Conservation (phyloP, 92 coral and sea anemone genomes). For the Blastomussa wellsi region DNA sequence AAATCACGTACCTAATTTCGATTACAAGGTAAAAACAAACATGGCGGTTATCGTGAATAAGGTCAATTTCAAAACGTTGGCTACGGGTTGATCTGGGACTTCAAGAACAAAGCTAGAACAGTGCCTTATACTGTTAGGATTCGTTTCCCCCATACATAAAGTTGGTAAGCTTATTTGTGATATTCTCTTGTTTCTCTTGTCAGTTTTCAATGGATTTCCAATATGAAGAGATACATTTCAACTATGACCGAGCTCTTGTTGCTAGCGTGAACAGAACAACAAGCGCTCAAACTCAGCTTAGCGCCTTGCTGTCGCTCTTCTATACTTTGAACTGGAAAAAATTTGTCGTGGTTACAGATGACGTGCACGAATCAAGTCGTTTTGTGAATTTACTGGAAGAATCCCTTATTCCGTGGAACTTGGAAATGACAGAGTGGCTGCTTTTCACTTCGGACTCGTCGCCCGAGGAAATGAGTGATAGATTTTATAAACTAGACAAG, state of each 20-base stretch:
- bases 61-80: background rate
- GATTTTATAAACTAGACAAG: background rate
- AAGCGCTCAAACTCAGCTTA: constrained; percentile 20
- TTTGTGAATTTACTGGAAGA: constrained; percentile 22
- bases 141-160: background rate
- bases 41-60: too few relatives aligned
- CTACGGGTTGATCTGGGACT: too few relatives aligned
- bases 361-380: constrained; percentile 4
- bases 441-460: constrained; percentile 1
- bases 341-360: constrained; percentile 30
- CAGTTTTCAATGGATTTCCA: constrained; percentile 2
- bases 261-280: constrained; percentile 17
- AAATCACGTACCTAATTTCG: too few relatives aligned
- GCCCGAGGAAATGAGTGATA: background rate
- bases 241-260: constrained; percentile 26
- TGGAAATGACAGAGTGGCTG: constrained; percentile 33
- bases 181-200: background rate
- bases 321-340: background rate
- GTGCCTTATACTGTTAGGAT: background rate
- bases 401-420: constrained; percentile 14
- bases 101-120: background rate
- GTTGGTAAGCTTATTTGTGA: background rate
- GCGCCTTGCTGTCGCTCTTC: constrained; percentile 21
- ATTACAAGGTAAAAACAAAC: too few relatives aligned
- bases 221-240: background rate